Evolutionary conservation across 2,113 vertebrate species (phyloP).

Genomic region (Pollimyrus isidori): DNA sequence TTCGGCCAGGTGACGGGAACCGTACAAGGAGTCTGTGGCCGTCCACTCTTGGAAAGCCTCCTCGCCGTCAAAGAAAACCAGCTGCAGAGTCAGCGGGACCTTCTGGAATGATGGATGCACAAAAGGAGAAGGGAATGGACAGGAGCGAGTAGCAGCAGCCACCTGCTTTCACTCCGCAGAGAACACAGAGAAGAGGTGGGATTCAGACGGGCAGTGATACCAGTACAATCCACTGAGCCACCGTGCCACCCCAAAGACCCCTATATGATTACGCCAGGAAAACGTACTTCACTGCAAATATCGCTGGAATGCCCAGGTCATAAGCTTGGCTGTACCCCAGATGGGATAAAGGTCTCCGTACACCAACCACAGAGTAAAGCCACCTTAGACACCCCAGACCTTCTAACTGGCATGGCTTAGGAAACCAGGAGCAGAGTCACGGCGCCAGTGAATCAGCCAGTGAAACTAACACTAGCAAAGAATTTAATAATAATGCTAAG

Average conservation of each 20-base stretch:
- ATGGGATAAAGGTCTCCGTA: not conserved
- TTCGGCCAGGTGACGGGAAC: conserved; percentile 75
- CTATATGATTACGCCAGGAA: not conserved
- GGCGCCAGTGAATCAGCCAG: not conserved
- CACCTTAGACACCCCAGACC: not conserved
- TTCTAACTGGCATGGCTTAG: not conserved
- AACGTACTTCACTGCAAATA: not conserved
- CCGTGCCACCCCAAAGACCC: not conserved
- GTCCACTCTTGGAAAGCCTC: conserved; percentile 81
- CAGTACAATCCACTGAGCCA: not conserved
- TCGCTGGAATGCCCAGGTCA: not conserved
- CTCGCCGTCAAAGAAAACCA: conserved; percentile 83
- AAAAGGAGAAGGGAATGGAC: not conserved
- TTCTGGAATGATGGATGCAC: conserved; percentile 38
- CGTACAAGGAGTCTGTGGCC: conserved; percentile 74
- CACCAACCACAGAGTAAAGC: not conserved
- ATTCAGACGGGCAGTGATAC: not conserved
- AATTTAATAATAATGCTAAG: not conserved
- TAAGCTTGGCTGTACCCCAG: not conserved
- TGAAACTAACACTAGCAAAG: not conserved
- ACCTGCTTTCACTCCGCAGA: not conserved
- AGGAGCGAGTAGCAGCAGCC: not conserved
- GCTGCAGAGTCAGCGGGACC: conserved; percentile 66
- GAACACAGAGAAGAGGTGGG: not conserved
- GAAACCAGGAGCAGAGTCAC: not conserved